Evolutionary conservation across 2,113 vertebrate genomes (phyloP).

Genomic region (Alosa alosa): DNA sequence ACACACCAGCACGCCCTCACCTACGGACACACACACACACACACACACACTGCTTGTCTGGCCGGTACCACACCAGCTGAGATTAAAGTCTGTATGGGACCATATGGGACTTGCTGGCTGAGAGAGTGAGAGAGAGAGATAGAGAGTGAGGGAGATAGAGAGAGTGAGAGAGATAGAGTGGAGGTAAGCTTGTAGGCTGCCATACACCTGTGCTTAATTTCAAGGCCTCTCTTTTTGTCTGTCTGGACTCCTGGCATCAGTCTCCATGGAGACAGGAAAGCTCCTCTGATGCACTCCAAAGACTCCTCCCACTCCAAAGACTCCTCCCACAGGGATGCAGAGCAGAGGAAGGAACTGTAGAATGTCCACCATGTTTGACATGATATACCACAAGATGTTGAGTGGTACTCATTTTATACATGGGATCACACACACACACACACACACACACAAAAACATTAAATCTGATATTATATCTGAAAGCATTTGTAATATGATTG

Average conservation of each 20-base stretch:
- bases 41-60: constrained; percentile 14
- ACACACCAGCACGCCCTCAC: background rate
- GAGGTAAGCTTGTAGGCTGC: background rate
- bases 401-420: background rate
- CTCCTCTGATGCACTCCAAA: too few species aligned
- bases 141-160: background rate
- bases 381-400: background rate
- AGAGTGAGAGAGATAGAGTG: background rate
- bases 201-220: background rate
- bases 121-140: background rate
- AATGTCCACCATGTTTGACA: background rate
- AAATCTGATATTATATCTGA: background rate
- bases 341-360: background rate
- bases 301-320: background rate
- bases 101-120: constrained; percentile 42
- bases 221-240: background rate
- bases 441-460: background rate
- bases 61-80: constrained; percentile 38
- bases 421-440: background rate
- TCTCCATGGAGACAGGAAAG: background rate
- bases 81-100: constrained; percentile 35
- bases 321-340: background rate
- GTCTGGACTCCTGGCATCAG: background rate
- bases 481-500: background rate
- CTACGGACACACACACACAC: background rate